Evolutionary conservation across 2,888 invertebrate species (phyloP), one percentile per base, ranked within the genome.

Genomic region (Tipula lateralis): DNA sequence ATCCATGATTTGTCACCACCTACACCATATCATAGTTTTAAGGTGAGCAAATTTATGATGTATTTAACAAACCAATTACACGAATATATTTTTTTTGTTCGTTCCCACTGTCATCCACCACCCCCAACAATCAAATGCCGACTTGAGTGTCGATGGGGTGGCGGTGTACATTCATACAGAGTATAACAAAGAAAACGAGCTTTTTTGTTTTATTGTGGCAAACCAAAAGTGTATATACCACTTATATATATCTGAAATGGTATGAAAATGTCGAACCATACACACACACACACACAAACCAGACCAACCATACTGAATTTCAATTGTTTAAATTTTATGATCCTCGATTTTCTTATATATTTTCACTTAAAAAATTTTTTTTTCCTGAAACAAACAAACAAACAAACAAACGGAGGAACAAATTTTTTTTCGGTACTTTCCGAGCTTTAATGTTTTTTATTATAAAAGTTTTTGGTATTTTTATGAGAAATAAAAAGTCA

Each of bases 51-150:
- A 66, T 66, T 66, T 66, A 66, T 66, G 19, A 66, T 66, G 66
- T 66, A 66, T 66, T 66, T 66, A 66, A 66, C 66, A 66, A 66
- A 66, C 66, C 66, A 66, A 66, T 66, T 66, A 66, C 66, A 66
- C 9, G 24, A 66, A 4, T n/a, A 9, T 3, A 6, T 44, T 24
- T 24, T 66, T 66, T 66, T 24, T 66, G 19, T 66, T 50, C 16
- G 16, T 50, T 50, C 16, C 16, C 44, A 66, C 66, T 66, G 66
- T 12, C 12, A 19, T 66, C 19, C 13, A 39, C n/a, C 39, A 39
- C n/a, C n/a, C n/a, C n/a, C n/a, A n/a, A n/a, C n/a, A n/a, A n/a
- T n/a, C n/a, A n/a, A n/a, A n/a, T n/a, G n/a, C n/a, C n/a, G n/a
- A n/a, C n/a, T n/a, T n/a, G n/a, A n/a, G n/a, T n/a, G n/a, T n/a